Evolutionary conservation across 1,140 invertebrate genomes (phyloP).

Genomic region (Drosophila kurseongensis): DNA sequence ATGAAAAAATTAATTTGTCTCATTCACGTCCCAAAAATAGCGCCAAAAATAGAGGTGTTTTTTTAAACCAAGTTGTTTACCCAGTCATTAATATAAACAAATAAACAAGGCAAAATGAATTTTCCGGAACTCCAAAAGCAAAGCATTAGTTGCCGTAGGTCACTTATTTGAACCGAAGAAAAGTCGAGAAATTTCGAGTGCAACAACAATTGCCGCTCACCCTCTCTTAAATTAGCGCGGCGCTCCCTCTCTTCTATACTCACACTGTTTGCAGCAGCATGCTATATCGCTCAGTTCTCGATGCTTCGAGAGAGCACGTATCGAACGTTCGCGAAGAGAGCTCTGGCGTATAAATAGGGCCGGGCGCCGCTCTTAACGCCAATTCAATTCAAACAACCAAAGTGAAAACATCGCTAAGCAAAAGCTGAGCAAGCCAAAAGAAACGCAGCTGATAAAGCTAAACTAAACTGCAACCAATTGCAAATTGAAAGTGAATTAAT

Average conservation of each 20-base stretch:
- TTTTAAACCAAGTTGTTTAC: not conserved
- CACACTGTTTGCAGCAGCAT: not conserved
- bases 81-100: not conserved
- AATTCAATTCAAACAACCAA: conserved; percentile 63
- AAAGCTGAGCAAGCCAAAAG: conserved; percentile 41
- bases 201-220: not conserved
- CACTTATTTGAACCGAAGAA: not conserved
- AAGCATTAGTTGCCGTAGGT: conserved; percentile 8
- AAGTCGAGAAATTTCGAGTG: conserved; percentile 3
- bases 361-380: conserved; percentile 37
- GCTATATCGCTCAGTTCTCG: conserved; percentile 1
- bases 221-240: not conserved
- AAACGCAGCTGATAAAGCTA: conserved; percentile 47
- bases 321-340: conserved; percentile 56
- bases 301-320: conserved; percentile 39
- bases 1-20: too few species aligned
- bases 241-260: conserved; percentile 5
- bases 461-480: not conserved
- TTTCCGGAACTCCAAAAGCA: conserved; percentile 13
- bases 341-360: conserved; percentile 61
- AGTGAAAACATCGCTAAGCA: conserved; percentile 54
- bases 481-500: conserved; percentile 3
- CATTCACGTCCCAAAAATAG: too few species aligned
- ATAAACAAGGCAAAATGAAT: not conserved
- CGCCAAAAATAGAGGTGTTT: too few species aligned